Percentiles rank a stretch among this genome's conserved stretches.
phyloP scores from a whole-genome alignment of 2,888 invertebrate species.

The Latheticus oryzae region DNA sequence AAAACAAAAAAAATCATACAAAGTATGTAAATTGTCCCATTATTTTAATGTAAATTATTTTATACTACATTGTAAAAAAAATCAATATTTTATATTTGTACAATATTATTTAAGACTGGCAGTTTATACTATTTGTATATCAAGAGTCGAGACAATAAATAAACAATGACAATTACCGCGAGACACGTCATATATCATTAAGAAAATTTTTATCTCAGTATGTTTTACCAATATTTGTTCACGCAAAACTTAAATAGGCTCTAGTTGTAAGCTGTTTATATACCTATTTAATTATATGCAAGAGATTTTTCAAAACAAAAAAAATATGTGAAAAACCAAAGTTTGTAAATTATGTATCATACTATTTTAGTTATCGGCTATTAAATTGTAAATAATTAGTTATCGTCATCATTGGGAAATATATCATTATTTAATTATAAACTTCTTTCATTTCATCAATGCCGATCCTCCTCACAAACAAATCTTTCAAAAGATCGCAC shows the following conservation, averaged over 20 bases:
- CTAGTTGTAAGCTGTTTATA: constrained; percentile 40
- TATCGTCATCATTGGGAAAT: constrained; percentile 48
- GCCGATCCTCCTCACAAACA: constrained; percentile 17
- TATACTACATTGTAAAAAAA: constrained; percentile 27
- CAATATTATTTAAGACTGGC: constrained; percentile 36
- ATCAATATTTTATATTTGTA: constrained; percentile 25
- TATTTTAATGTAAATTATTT: constrained; percentile 29
- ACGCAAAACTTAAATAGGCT: constrained; percentile 41
- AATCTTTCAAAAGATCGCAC: constrained; percentile 14
- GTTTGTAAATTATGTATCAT: constrained; percentile 63
- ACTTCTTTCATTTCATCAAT: constrained; percentile 16
- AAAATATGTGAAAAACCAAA: constrained; percentile 60
- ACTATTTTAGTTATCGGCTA: constrained; percentile 51
- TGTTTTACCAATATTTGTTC: constrained; percentile 39
- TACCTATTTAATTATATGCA: constrained; percentile 39
- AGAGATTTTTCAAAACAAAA: constrained; percentile 44
- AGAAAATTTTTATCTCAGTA: constrained; percentile 36
- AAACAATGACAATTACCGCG: constrained; percentile 35
- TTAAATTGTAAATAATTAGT: constrained; percentile 50
- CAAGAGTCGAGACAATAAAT: constrained; percentile 33
- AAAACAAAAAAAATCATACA: too few species aligned
- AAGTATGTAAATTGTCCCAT: constrained; percentile 27
- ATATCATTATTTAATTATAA: constrained; percentile 51
- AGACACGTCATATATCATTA: constrained; percentile 32
- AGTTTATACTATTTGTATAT: constrained; percentile 35